A percentile compares a stretch with the other conserved stretches of the same genome.
phyloP scores from a whole-genome alignment of 2,113 vertebrate genomes.

The Prochilodus magdalenae region DNA sequence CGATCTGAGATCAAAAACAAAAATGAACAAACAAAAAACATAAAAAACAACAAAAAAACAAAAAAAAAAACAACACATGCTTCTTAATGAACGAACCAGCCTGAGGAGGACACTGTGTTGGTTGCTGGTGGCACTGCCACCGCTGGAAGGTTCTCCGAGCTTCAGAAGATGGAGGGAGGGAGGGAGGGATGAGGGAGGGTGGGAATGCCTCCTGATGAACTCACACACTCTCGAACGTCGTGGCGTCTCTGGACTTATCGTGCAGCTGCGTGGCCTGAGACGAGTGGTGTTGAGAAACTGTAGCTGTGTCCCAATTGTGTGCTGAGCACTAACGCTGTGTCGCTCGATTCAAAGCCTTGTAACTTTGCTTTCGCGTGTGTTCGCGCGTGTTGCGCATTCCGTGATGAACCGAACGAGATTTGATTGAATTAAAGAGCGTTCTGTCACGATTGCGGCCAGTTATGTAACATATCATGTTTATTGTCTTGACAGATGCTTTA shows the following conservation, averaged over 20 bases:
- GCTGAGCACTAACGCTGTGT: not conserved
- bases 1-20: constrained; percentile 59
- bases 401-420: no score
- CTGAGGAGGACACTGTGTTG: not conserved
- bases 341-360: no score
- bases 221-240: not conserved
- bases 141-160: constrained; percentile 26
- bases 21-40: constrained; percentile 25
- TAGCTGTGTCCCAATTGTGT: not conserved
- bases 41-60: constrained; percentile 28
- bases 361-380: no score
- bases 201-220: not conserved
- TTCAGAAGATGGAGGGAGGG: not conserved
- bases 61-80: constrained; percentile 30
- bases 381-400: no score
- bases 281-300: not conserved
- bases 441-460: no score
- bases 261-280: not conserved
- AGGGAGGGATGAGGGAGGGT: not conserved
- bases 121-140: not conserved
- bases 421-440: no score
- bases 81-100: constrained; percentile 49
- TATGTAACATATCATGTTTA: no score
- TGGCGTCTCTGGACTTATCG: not conserved
- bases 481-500: no score